Evolutionary conservation across 2,797 vertebrate species (phyloP).

Genomic region (Phyllotis vaccarum): DNA sequence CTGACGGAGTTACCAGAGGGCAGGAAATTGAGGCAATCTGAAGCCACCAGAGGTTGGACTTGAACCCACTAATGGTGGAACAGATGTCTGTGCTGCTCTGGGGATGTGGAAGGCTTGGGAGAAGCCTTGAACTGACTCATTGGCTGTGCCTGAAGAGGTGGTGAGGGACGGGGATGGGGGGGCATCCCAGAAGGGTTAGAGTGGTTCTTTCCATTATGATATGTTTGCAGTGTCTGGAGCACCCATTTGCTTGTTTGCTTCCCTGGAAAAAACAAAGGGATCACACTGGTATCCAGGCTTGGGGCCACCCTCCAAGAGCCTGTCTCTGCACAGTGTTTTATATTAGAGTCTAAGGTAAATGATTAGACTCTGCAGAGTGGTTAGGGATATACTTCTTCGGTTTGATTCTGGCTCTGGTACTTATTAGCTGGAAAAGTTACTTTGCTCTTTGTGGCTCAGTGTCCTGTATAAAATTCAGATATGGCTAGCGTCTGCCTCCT

Average conservation of each 20-base stretch:
- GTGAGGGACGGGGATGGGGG: too few relatives aligned
- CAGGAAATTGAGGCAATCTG: neutral
- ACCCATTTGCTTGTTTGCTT: neutral
- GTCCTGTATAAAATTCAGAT: neutral
- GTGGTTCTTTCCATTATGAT: neutral
- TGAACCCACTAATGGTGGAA: neutral
- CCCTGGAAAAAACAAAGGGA: neutral
- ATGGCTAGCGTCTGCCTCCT: neutral
- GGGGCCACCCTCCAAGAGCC: neutral
- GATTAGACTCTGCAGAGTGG: neutral
- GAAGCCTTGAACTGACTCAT: rapidly evolving
- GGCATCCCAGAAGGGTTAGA: neutral
- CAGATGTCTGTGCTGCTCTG: neutral
- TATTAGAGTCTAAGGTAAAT: neutral
- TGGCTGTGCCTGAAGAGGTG: neutral
- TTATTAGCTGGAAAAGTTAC: neutral
- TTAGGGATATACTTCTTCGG: neutral
- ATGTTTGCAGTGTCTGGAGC: neutral
- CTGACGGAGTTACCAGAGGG: neutral
- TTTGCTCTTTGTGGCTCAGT: neutral
- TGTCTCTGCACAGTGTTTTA: neutral
- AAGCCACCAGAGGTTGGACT: neutral
- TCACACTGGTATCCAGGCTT: neutral
- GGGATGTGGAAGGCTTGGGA: neutral
- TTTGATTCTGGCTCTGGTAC: neutral